Evolutionary conservation across 2,888 invertebrate genomes (phyloP), one percentile per base, ranked within the genome.

Genomic region (Tyria jacobaeae): DNA sequence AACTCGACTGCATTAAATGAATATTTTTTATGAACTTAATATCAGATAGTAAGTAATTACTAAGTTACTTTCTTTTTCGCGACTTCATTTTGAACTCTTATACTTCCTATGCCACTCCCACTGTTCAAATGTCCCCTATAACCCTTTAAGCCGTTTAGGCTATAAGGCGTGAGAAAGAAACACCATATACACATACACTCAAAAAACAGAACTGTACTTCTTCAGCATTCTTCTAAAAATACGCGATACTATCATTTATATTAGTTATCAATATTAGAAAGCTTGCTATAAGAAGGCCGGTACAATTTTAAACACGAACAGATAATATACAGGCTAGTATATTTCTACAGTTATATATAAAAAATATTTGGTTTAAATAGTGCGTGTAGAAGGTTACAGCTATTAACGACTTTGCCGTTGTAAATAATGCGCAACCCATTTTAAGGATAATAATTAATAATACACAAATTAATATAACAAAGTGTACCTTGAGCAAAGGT

Each of bases 261-360:
- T 66, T 61, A 64, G 51, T 50, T 64, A 56, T 66, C 65, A 62
- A 50, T 70, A 71, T 79, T 84, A 82, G 89, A 89, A 88, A 89
- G 84, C 80, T 68, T 57, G 66, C 61, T 79, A 70, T 60, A 71
- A 77, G 79, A 85, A 88, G 85, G 87, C 82, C 78, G 75, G 60
- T 62, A 63, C 79, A 80, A 85, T 86, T n/a, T n/a, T 83, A 81
- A 74, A 66, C 49, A 66, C 57, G 60, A 68, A 73, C 64, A 71
- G 82, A 80, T 79, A 76, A 82, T 76, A 80, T 75, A 75, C 71
- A 66, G 64, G 68, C 61, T 67, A 62, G 65, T 44, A 34, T 58
- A 60, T 70, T 39, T 37, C 14, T 82, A 81, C 61, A 74, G 83
- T 89, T 89, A 80, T 73, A 82, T 89, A 80, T 73, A 82, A 86